These are phyloP conservation scores for Apistogramma diplotaenia DNA, from an alignment of 2,113 vertebrate species.

Conservation along the genomic window DNA sequence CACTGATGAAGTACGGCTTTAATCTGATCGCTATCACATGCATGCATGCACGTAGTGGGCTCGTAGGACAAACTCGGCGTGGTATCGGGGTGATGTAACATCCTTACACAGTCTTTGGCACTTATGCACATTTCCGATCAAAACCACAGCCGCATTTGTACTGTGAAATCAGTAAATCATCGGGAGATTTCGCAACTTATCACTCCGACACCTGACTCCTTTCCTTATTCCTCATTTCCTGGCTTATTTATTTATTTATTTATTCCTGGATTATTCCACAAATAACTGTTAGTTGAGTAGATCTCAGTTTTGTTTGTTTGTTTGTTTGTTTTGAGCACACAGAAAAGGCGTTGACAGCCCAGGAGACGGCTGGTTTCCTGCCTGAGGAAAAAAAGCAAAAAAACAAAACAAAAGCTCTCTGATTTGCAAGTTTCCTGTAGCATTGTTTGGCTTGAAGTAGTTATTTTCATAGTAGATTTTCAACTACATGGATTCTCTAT, in stretches of 20 bases:
- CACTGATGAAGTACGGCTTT: neutral
- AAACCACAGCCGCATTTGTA: neutral
- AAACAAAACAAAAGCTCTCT: neutral
- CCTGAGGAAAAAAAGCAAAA: neutral
- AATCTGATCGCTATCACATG: neutral
- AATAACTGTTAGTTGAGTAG: neutral
- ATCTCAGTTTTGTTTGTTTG: neutral
- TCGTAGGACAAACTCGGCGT: neutral
- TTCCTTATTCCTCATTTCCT: neutral
- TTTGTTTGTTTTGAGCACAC: neutral
- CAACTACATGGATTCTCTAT: neutral
- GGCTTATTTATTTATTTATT: neutral
- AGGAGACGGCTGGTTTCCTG: neutral
- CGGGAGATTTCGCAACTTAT: constrained; percentile 8
- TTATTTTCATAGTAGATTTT: neutral
- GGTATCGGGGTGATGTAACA: constrained; percentile 5
- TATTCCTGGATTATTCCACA: neutral
- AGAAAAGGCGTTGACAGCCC: constrained; percentile 27
- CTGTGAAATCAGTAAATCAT: neutral
- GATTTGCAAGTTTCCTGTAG: neutral
- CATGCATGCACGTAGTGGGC: neutral
- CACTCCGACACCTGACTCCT: neutral
- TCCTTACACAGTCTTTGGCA: constrained; percentile 11
- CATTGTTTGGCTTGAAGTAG: neutral
- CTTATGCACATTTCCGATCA: neutral